Base-by-base conservation (phyloP, 2,888 invertebrate genomes). In the Myopa testacea region DNA sequence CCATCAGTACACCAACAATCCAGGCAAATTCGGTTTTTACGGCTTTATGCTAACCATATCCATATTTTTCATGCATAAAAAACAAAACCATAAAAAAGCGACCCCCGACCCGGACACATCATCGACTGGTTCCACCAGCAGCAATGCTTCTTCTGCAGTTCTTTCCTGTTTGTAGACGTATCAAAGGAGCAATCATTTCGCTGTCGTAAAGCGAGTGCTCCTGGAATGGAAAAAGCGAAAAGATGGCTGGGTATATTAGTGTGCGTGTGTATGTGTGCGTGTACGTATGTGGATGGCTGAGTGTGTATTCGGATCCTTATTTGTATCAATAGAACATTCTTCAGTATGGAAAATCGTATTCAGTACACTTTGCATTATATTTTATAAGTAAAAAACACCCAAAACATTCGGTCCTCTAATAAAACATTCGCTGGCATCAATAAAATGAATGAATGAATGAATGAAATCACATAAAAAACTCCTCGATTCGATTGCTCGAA, bases 351-450 rank as follows among this genome's bases (percentile, higher is more conserved):
- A 75, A 75, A 69, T 58, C 60, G 69, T 75, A 75, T 62, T 26
- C 16, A 55, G 45, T 38, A 68, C 68, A 65, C 75, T 58, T 68
- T 69, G 45, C 69, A 62, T 40, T 58, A 62, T 38, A 19, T 52
- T 50, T 50, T 34, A 45, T 75, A 75, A 68, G 75, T 75, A 75
- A 75, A 75, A 75, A 37, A 58, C 12, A 40, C 50, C 19, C 26
- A 10, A 19, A 26, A 50, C 50, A 19, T 26, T 7, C 62, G 34
- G 26, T 65, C 65, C 65, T 38, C 68, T 74, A 75, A 68, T 75
- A 75, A 75, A 75, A 75, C 55, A 75, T 69, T 19, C 60, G 75
- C 69, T 60, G 69, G 58, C 75, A 75, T 75, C 75, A 75, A 75
- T 75, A 75, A 75, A 75, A 75, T 34, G 75, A 74, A 67, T 67